Base-by-base conservation (phyloP, 2,888 invertebrate species). In the Dendrolimus houi region DNA sequence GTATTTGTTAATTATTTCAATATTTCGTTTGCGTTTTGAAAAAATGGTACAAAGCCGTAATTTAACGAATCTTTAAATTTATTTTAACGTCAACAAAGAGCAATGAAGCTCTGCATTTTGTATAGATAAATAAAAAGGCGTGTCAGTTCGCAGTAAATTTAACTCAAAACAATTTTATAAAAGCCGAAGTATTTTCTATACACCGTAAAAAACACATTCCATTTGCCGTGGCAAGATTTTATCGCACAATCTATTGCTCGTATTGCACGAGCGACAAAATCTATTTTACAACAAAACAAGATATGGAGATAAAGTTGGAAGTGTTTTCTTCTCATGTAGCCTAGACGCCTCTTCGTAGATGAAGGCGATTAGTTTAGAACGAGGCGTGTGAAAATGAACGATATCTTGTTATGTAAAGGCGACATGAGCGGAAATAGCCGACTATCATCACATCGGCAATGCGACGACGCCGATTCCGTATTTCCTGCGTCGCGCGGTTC, bases 311-410 rank as follows among this genome's bases (percentile, higher is more conserved):
- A 55, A 62, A 60, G 59, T 58, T 64, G 63, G 60, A 56, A 56
- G 59, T 57, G 63, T 63, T 55, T 57, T 55, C 59, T 58, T 60
- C 53, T 55, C 53, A 63, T 65, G 62, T 64, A 63, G 62, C 61
- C 2, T 47, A 66, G 60, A 61, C 57, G 59, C 56, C 60, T 60
- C 65, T 60, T 64, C 65, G 59, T 64, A 64, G 65, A 69, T 67
- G 67, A 59, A 56, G 29, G 53, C 63, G 66, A 70, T 68, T 67
- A 68, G 62, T 58, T 62, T 60, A 52, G 61, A 40, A 66, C 58
- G 60, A 62, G 59, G 65, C 60, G 60, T 64, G 63, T 67, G 74
- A 75, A 74, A 73, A 74, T 74, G 74, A 70, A 66, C 67, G 66
- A 71, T 71, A 71, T 69, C 68, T 70, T 64, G 58, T 68, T 59